Percentiles rank a stretch among this genome's conserved stretches.
Conservation (phyloP, 2,888 invertebrate genomes). For the Pocota personata region DNA sequence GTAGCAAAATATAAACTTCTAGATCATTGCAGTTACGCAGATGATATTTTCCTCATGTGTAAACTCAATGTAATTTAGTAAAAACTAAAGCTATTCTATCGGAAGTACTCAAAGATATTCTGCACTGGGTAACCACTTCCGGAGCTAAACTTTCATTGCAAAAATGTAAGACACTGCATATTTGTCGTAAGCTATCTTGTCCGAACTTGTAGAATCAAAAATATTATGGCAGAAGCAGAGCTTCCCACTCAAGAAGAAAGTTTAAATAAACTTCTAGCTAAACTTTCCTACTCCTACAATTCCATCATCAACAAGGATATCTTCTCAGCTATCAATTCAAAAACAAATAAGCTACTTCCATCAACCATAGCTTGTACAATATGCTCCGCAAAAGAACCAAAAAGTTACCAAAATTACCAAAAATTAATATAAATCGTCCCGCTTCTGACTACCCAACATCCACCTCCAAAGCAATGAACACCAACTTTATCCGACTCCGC, state of each 20-base stretch:
- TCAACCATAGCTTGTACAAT: constrained; percentile 2
- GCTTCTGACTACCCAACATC: too few relatives aligned
- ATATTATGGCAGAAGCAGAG: not conserved
- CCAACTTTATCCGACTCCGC: too few relatives aligned
- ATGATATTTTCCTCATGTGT: not conserved
- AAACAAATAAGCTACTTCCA: not conserved
- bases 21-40: not conserved
- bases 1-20: too few relatives aligned
- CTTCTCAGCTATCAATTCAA: not conserved
- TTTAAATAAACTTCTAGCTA: not conserved
- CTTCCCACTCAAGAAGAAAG: not conserved
- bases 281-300: not conserved
- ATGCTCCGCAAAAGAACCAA: not conserved
- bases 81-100: not conserved
- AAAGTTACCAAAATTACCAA: too few relatives aligned
- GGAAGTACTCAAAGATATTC: not conserved
- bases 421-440: too few relatives aligned
- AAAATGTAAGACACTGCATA: not conserved
- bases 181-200: not conserved
- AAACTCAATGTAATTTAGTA: not conserved
- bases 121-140: not conserved
- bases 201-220: too few relatives aligned
- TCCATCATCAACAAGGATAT: constrained; percentile 4
- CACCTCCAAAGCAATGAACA: too few relatives aligned
- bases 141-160: not conserved